Conservation (phyloP, 1,140 invertebrate genomes). For the Sesamia nonagrioides region DNA sequence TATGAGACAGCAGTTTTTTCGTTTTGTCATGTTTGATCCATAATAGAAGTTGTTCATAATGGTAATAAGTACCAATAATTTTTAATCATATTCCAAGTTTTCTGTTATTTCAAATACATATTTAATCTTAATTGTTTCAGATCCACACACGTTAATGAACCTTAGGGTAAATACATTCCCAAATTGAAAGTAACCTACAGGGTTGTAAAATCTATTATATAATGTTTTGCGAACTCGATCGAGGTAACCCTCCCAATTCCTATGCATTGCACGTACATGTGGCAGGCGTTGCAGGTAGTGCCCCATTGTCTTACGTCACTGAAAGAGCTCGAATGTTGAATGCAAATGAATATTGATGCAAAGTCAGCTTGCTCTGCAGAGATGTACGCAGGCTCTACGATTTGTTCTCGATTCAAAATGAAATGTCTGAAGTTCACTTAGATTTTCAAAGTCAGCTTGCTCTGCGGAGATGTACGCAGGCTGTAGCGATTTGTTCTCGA, state of each 20-base stretch:
- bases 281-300: constrained; percentile 33
- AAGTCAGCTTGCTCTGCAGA: constrained; percentile 49
- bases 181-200: no score
- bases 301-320: constrained; percentile 56
- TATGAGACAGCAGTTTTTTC: no score
- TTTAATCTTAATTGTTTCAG: no score
- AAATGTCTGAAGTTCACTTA: no score
- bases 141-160: no score
- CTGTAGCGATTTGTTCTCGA: constrained; percentile 33
- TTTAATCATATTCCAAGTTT: no score
- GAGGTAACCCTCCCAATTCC: not conserved
- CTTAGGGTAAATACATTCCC: no score
- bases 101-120: no score
- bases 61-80: no score
- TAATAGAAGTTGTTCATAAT: no score
- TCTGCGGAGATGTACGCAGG: constrained; percentile 20
- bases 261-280: constrained; percentile 24
- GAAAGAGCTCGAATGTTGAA: constrained; percentile 60
- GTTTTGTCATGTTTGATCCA: no score
- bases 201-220: no score
- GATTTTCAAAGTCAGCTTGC: constrained; percentile 49
- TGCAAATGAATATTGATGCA: constrained; percentile 63
- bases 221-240: not conserved
- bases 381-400: constrained; percentile 14
- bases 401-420: constrained; percentile 24